phyloP scores from a whole-genome alignment of 2,797 vertebrate species.

The Lateolabrax maculatus region DNA sequence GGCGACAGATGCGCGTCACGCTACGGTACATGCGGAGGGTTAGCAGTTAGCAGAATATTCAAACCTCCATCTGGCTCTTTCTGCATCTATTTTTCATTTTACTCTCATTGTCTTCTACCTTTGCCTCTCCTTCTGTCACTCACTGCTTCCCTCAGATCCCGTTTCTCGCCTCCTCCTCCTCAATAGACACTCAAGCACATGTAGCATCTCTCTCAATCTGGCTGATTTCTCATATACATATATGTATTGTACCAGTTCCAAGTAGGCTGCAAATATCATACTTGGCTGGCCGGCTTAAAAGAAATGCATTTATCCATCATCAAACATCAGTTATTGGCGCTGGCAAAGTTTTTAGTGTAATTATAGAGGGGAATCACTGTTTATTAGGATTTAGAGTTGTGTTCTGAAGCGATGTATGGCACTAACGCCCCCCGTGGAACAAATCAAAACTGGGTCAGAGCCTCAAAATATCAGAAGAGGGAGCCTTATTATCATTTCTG shows the following conservation, averaged over 20 bases:
- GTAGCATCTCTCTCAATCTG: slow-evolving; percentile 28
- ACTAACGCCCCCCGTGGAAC: slow-evolving; percentile 64
- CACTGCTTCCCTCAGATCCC: slow-evolving; percentile 25
- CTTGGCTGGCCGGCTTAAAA: slow-evolving; percentile 29
- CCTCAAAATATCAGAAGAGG: slow-evolving; percentile 76
- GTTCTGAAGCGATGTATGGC: slow-evolving; percentile 58
- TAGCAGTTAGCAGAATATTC: slow-evolving; percentile 46
- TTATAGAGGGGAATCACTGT: slow-evolving; percentile 51
- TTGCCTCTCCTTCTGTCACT: slow-evolving; percentile 34
- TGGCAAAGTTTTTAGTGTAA: slow-evolving; percentile 53
- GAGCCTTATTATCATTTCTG: slow-evolving; percentile 76
- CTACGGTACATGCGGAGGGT: slow-evolving; percentile 20
- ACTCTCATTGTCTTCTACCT: slow-evolving; percentile 30
- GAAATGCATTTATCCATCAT: slow-evolving; percentile 30
- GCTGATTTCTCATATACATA: slow-evolving; percentile 29
- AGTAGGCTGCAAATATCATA: slow-evolving; percentile 20
- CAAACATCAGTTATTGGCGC: slow-evolving; percentile 27
- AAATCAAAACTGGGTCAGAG: slow-evolving; percentile 84
- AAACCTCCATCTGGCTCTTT: slow-evolving; percentile 48
- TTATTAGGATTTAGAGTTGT: slow-evolving; percentile 58
- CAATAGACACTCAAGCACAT: slow-evolving; percentile 19
- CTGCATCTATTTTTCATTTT: slow-evolving; percentile 47
- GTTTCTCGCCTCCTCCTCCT: slow-evolving; percentile 27
- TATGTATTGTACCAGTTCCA: slow-evolving; percentile 12
- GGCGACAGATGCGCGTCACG: slow-evolving; percentile 39